Base-by-base conservation (phyloP, 2,113 vertebrate genomes). In the Pelvicachromis taeniatus region DNA sequence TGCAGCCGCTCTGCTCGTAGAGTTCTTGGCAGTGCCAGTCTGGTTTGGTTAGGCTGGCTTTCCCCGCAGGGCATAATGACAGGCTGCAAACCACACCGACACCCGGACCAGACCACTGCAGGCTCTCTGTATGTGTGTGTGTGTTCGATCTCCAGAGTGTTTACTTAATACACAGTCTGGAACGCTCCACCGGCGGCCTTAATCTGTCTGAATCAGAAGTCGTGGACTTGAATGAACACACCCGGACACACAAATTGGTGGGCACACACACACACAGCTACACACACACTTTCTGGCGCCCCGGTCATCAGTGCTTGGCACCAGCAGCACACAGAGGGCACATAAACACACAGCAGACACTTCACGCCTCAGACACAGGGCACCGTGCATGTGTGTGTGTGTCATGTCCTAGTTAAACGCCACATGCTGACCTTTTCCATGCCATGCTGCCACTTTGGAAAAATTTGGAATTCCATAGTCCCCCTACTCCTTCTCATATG, bases 71-170 rank as follows among this genome's bases (percentile, higher is more conserved):
- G 88, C 70, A 16, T 93, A 93, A 94, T 94, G 91, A 95, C 86
- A 92, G 92, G 73, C 93, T 92, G 82, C 80, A 91, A 92, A 91
- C 94, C 92, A 54, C 92, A 90, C 87, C 48, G 86, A 94, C 94
- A 94, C 94, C 92, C 91, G 78, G 82, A 83, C 68, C 90, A 84
- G 54, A 93, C 89, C 91, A 26, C 91, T 40, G 81, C 79, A 19
- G 55, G 31, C 78, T 84, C 26, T 55, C 80, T 86, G 75, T 81
- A 54, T 90, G 53, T 63, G 63, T 83, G 55, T 81, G 81, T 81
- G 77, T 61, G 45, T 73, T 73, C 16, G 6, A 65, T 77, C 54
- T 73, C 65, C 9, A 21, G 53, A 77, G 79, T 19, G 65, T 53
- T 14, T 35, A 16, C 86, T 81, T 84, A 85, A 87, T 77, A 85